These are phyloP conservation scores for Cecropterus lyciades DNA, from an alignment of 1,140 invertebrate genomes.

Conservation along the genomic window DNA sequence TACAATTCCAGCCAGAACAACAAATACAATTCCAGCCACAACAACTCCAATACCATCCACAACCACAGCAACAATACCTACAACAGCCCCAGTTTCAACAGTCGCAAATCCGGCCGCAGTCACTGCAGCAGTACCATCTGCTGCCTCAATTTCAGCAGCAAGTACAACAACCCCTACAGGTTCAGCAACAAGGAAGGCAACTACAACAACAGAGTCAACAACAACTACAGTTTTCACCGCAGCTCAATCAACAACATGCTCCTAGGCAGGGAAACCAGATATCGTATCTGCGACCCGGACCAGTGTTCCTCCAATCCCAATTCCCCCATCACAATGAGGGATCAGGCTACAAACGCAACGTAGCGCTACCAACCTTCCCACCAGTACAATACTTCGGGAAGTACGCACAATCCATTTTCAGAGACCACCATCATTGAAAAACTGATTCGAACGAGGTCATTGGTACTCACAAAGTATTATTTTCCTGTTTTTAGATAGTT, in stretches of 20 bases:
- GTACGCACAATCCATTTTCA: constrained; percentile 62
- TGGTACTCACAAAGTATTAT: constrained; percentile 28
- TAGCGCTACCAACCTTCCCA: constrained; percentile 53
- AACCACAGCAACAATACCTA: constrained; percentile 27
- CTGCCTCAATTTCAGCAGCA: constrained; percentile 19
- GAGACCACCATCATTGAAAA: constrained; percentile 48
- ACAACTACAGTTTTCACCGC: constrained; percentile 7
- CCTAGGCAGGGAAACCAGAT: constrained; percentile 3
- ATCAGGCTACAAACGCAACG: constrained; percentile 23
- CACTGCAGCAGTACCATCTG: no score
- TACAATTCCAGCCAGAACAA: no score
- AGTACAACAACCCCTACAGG: constrained; percentile 24
- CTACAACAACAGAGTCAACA: no score
- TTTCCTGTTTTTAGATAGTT: not conserved
- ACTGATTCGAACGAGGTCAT: not conserved
- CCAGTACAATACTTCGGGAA: constrained; percentile 73
- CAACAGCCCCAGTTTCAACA: constrained; percentile 28
- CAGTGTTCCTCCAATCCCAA: constrained; percentile 26
- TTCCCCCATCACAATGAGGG: constrained; percentile 4
- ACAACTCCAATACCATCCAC: constrained; percentile 34
- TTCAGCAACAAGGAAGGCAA: no score
- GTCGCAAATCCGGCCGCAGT: constrained; percentile 23
- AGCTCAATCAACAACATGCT: constrained; percentile 19
- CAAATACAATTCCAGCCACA: constrained; percentile 41
- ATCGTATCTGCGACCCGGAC: constrained; percentile 18